Conservation (phyloP, 1,140 invertebrate genomes). For the Neotoxoptera formosana region DNA sequence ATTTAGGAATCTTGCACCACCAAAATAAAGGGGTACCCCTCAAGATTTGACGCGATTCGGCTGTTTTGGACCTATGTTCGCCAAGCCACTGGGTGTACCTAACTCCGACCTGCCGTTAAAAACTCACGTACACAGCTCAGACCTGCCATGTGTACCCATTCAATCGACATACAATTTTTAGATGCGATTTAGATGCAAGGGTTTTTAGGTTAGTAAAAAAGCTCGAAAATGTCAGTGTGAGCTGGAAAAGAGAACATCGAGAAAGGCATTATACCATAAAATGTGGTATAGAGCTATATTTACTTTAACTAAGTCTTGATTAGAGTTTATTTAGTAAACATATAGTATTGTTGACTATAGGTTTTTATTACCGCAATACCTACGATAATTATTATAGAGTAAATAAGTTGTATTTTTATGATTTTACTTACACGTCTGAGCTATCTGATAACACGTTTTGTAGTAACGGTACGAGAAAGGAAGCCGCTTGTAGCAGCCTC, state of each 20-base stretch:
- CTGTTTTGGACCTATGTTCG: too few relatives aligned
- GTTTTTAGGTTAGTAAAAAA: not conserved
- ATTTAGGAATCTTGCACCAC: too few relatives aligned
- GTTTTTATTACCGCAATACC: not conserved
- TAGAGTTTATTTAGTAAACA: not conserved
- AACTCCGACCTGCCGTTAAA: too few relatives aligned
- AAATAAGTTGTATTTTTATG: not conserved
- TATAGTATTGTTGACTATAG: not conserved
- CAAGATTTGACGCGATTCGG: too few relatives aligned
- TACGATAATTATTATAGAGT: too few relatives aligned
- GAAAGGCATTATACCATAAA: not conserved
- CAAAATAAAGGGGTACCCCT: too few relatives aligned
- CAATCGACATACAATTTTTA: not conserved
- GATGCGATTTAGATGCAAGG: not conserved
- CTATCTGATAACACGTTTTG: conserved; percentile 25
- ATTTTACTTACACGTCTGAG: conserved; percentile 50
- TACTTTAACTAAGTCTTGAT: not conserved
- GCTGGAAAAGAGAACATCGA: not conserved
- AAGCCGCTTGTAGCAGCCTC: conserved; percentile 60
- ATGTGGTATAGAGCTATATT: not conserved
- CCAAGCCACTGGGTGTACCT: too few relatives aligned
- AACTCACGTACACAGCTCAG: too few relatives aligned
- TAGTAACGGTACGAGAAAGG: conserved; percentile 54
- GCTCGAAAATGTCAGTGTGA: not conserved
- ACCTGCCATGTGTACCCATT: too few relatives aligned